phyloP scores from a whole-genome alignment of 2,888 invertebrate genomes.

The Macaria notata region DNA sequence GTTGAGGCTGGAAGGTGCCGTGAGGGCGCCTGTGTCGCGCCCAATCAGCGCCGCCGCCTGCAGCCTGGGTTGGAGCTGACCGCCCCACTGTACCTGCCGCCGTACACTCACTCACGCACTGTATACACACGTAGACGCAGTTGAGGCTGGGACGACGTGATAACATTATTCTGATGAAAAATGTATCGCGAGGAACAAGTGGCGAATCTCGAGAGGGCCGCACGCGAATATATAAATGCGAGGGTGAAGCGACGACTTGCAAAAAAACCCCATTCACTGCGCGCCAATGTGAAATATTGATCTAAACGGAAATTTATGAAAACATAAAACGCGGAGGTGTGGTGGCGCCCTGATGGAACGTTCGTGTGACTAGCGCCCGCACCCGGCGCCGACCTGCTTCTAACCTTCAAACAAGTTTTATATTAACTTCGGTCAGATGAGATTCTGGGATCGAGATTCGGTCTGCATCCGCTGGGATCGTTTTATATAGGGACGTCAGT shows the following conservation, averaged over 20 bases:
- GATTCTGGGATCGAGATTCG: constrained; percentile 54
- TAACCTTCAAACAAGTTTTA: constrained; percentile 20
- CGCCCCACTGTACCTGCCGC: constrained; percentile 9
- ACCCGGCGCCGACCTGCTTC: constrained; percentile 43
- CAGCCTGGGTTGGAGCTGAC: constrained; percentile 43
- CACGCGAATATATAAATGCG: constrained; percentile 62
- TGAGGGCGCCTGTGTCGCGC: constrained; percentile 41
- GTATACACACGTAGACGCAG: too few species aligned
- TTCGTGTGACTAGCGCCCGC: constrained; percentile 51
- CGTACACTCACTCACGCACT: too few species aligned
- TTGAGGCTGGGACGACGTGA: constrained; percentile 44
- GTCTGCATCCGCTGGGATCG: background rate
- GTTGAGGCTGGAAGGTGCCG: too few species aligned
- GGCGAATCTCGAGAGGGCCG: constrained; percentile 62
- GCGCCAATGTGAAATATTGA: constrained; percentile 78
- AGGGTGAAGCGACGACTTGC: constrained; percentile 55
- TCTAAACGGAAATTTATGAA: constrained; percentile 76
- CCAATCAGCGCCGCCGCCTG: constrained; percentile 49
- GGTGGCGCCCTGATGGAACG: constrained; percentile 64
- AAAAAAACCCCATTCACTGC: constrained; percentile 61
- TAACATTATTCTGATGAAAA: constrained; percentile 72
- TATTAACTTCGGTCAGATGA: constrained; percentile 55
- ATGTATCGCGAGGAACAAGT: constrained; percentile 70
- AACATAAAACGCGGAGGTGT: constrained; percentile 73
- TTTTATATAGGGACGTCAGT: constrained; percentile 50